These are phyloP conservation scores for Congeria kusceri DNA, from an alignment of 2,888 invertebrate species.

Conservation along the genomic window DNA sequence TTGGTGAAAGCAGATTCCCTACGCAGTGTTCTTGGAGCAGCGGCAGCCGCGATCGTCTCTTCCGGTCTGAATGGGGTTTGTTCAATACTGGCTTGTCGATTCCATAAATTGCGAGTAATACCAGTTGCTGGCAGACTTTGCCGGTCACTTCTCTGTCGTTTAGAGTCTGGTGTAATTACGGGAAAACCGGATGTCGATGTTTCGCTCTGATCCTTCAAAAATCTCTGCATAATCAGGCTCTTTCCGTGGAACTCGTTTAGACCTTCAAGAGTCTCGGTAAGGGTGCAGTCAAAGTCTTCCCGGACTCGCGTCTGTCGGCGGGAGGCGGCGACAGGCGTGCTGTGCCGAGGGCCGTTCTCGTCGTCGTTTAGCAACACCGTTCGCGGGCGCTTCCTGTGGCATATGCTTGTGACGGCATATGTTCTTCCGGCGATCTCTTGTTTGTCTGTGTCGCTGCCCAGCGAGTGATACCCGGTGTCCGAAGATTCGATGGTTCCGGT, in stretches of 20 bases:
- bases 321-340: constrained; percentile 40
- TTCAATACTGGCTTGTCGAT: neutral
- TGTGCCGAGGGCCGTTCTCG: constrained; percentile 33
- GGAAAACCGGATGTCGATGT: neutral
- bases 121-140: neutral
- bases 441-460: neutral
- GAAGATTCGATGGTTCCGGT: constrained; percentile 9
- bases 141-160: neutral
- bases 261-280: neutral
- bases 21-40: neutral
- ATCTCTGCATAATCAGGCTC: too few species aligned
- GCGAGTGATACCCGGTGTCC: constrained; percentile 7
- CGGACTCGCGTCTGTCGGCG: neutral
- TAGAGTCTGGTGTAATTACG: neutral
- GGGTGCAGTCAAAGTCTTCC: neutral
- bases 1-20: constrained; percentile 5
- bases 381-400: neutral
- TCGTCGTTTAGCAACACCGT: constrained; percentile 2
- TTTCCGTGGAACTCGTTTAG: too few species aligned
- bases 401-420: too few species aligned
- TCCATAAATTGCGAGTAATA: neutral
- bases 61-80: too few species aligned
- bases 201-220: too few species aligned
- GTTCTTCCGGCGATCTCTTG: neutral
- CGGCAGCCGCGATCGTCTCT: neutral